Percentiles rank a stretch among this genome's conserved stretches.
Evolutionary conservation across 64 coral and sea anemone genomes (phyloP).

Genomic region (Dendronephthya gigantea): DNA sequence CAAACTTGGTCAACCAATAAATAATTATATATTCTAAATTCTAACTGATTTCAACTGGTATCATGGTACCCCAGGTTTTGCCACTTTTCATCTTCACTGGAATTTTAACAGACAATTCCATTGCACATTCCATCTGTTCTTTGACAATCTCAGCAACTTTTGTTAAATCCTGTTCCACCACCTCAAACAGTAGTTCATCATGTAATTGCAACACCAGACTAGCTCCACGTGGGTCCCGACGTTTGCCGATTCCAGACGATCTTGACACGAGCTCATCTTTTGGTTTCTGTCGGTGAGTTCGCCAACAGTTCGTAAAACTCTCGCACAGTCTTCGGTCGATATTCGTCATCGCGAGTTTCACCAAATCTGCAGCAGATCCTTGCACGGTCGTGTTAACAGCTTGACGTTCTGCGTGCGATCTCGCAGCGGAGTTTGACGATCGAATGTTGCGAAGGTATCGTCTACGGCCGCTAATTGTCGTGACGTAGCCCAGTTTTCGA

Average conservation of each 20-base stretch:
- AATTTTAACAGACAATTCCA: slow-evolving; percentile 55
- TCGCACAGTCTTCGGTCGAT: slow-evolving; percentile 52
- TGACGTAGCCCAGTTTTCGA: slow-evolving; percentile 63
- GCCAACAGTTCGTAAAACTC: slow-evolving; percentile 40
- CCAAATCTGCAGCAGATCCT: slow-evolving; percentile 86
- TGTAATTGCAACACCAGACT: slow-evolving; percentile 90
- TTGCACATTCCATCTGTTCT: slow-evolving; percentile 72
- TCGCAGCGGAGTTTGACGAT: slow-evolving; percentile 58
- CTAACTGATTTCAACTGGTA: slow-evolving; percentile 55
- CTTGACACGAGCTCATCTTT: background rate
- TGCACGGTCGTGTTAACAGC: slow-evolving; percentile 79
- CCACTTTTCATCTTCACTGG: slow-evolving; percentile 94
- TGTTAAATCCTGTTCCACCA: slow-evolving; percentile 45
- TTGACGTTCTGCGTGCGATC: slow-evolving; percentile 77
- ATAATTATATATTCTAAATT: too few relatives aligned
- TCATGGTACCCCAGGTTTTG: slow-evolving; percentile 79
- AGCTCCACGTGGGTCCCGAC: slow-evolving; percentile 25
- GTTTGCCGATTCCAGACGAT: background rate
- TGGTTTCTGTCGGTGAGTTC: slow-evolving; percentile 45
- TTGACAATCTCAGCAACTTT: slow-evolving; percentile 68
- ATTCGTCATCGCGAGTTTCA: slow-evolving; percentile 87
- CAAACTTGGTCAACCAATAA: background rate
- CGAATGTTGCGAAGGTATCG: slow-evolving; percentile 66
- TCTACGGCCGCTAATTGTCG: slow-evolving; percentile 54
- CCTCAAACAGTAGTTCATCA: slow-evolving; percentile 85